Conservation (phyloP, 2,888 invertebrate genomes). For the Spatulosminthurus flaviceps region DNA sequence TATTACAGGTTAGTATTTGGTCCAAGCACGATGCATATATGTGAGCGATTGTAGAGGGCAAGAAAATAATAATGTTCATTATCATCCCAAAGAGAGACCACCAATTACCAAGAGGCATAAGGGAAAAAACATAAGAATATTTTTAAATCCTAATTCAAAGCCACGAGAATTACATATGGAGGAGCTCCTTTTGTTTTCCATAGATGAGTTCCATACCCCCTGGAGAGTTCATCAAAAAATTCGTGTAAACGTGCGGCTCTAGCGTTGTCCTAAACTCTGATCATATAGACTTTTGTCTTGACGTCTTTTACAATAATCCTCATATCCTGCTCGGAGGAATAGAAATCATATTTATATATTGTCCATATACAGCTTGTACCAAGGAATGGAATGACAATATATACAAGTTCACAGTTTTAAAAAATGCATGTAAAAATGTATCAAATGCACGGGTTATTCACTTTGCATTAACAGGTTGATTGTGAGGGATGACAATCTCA, state of each 20-base stretch:
- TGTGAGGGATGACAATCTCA: not conserved
- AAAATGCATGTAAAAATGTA: too few species aligned
- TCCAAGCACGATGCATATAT: conserved; percentile 11
- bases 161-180: not conserved
- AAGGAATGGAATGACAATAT: too few species aligned
- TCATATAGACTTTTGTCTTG: not conserved
- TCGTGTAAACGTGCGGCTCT: not conserved
- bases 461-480: not conserved
- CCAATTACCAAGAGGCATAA: too few species aligned
- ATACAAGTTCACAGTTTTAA: too few species aligned
- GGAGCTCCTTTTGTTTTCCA: conserved; percentile 5
- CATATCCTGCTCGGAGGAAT: too few species aligned
- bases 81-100: conserved; percentile 10
- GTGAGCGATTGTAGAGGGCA: not conserved
- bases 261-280: not conserved
- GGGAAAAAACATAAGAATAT: not conserved
- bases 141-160: not conserved
- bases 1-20: not conserved
- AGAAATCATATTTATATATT: too few species aligned
- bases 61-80: conserved; percentile 18
- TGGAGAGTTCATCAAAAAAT: not conserved
- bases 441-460: not conserved
- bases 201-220: not conserved
- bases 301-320: not conserved
- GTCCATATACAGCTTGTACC: too few species aligned